These are phyloP conservation scores for Bucco capensis DNA, from an alignment of 2,113 vertebrate species.

Conservation along the genomic window DNA sequence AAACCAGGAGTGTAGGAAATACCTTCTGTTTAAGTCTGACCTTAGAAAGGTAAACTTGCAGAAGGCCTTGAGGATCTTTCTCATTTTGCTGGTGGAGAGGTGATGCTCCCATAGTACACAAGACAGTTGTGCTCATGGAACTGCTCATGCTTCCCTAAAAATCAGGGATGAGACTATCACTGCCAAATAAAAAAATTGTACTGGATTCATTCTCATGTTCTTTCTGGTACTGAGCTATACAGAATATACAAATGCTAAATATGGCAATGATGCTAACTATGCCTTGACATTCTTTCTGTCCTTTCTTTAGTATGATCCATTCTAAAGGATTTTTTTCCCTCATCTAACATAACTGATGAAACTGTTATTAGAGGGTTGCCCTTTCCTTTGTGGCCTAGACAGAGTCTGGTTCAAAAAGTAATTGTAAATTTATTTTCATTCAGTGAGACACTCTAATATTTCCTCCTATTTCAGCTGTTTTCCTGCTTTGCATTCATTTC, in stretches of 20 bases:
- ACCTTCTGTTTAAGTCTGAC: neutral
- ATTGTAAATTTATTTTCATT: neutral
- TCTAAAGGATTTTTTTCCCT: neutral
- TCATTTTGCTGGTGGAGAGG: neutral
- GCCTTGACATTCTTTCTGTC: neutral
- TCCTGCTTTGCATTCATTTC: neutral
- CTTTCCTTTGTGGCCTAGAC: neutral
- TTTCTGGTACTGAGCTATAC: neutral
- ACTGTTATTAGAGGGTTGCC: neutral
- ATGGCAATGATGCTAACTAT: neutral
- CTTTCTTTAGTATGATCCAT: neutral
- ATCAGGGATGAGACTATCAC: neutral
- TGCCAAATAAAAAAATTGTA: neutral
- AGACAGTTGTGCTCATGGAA: neutral
- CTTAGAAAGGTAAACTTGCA: neutral
- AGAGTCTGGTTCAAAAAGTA: neutral
- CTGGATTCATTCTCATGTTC: neutral
- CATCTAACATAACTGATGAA: neutral
- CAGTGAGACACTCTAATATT: neutral
- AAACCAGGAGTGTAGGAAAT: neutral
- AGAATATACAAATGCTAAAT: neutral
- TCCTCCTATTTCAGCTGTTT: neutral
- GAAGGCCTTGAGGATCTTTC: neutral
- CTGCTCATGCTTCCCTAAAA: neutral
- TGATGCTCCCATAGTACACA: neutral